Evolutionary conservation across 2,888 invertebrate species (phyloP).

Genomic region (Euplexia lucipara): DNA sequence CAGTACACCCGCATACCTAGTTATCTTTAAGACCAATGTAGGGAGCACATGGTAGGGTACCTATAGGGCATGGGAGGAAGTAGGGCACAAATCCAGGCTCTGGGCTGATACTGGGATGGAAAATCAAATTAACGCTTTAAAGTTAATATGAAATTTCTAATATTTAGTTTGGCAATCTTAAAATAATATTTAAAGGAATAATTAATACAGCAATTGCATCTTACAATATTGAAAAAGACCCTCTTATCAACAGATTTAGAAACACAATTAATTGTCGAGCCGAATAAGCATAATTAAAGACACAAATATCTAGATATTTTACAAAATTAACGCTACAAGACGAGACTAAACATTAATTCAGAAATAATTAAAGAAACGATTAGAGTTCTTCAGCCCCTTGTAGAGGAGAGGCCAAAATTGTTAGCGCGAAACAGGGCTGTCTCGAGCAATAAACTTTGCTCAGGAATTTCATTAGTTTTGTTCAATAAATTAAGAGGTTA

Average conservation of each 20-base stretch:
- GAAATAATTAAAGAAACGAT: conserved; percentile 90
- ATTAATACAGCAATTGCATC: not conserved
- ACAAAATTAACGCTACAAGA: conserved; percentile 74
- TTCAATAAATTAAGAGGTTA: conserved; percentile 91
- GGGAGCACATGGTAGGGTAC: too few species aligned
- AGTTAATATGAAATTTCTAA: too few species aligned
- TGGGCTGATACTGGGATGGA: too few species aligned
- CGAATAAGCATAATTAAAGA: conserved; percentile 6
- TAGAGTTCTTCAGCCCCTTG: conserved; percentile 76
- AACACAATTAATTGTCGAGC: conserved; percentile 5
- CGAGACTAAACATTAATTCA: conserved; percentile 84
- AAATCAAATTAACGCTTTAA: too few species aligned
- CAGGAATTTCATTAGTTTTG: conserved; percentile 91
- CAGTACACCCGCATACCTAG: too few species aligned
- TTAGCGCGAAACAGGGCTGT: conserved; percentile 87
- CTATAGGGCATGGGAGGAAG: too few species aligned
- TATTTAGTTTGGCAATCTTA: not conserved
- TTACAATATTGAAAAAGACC: not conserved
- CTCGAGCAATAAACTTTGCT: conserved; percentile 89
- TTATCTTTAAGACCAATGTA: too few species aligned
- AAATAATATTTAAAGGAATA: not conserved
- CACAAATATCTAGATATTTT: conserved; percentile 58
- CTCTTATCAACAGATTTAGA: not conserved
- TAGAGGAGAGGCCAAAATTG: conserved; percentile 81
- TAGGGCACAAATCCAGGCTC: too few species aligned